Evolutionary conservation across 1,140 invertebrate species (phyloP).

Genomic region (Philopotamus ludificatus): DNA sequence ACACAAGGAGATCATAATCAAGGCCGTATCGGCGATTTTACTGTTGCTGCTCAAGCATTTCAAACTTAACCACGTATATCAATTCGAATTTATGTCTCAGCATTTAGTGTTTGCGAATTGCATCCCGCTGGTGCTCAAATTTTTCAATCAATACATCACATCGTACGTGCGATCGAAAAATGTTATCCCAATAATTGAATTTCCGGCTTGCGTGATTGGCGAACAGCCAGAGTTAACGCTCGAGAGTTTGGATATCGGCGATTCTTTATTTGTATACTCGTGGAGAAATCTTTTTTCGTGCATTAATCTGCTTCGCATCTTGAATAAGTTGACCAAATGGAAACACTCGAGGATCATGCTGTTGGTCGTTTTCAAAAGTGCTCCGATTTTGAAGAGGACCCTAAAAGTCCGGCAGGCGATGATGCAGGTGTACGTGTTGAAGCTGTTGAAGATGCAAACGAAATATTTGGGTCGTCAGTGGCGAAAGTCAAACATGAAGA

Average conservation of each 20-base stretch:
- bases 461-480: constrained; percentile 98
- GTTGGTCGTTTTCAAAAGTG: constrained; percentile 99
- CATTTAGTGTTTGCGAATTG: constrained; percentile 99
- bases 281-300: constrained; percentile 99
- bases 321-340: constrained; percentile 99
- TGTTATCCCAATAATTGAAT: constrained; percentile 91
- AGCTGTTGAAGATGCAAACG: constrained; percentile 99
- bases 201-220: constrained; percentile 94
- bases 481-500: constrained; percentile 99
- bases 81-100: constrained; percentile 99
- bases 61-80: constrained; percentile 98
- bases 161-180: constrained; percentile 95
- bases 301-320: constrained; percentile 93
- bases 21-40: constrained; percentile 93
- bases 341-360: constrained; percentile 99
- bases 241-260: constrained; percentile 90
- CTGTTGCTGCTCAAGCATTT: constrained; percentile 95
- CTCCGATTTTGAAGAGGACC: constrained; percentile 95
- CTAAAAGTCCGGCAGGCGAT: constrained; percentile 94
- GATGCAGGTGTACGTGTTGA: constrained; percentile 98
- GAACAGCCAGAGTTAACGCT: constrained; percentile 92
- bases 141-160: constrained; percentile 98
- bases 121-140: constrained; percentile 97
- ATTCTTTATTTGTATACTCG: constrained; percentile 78
- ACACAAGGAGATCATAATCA: constrained; percentile 99